Base-by-base conservation (phyloP, 2,888 invertebrate genomes). In the Drosophila neonasuta region DNA sequence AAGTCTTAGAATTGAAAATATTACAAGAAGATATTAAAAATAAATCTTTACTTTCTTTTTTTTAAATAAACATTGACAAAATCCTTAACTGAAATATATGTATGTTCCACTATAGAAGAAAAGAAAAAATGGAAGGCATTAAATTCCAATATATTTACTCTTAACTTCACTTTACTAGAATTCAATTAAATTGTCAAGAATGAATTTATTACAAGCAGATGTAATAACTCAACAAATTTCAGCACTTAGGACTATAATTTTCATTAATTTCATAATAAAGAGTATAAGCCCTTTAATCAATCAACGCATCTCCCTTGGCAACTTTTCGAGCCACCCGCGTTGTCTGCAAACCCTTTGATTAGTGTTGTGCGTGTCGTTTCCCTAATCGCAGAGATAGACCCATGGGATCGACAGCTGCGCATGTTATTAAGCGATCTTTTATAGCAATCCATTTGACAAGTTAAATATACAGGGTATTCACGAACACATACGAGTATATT, bases 381-480 rank as follows among this genome's bases (percentile, higher is more conserved):
- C 6, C 5, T 32, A 58, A 75, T 66, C 52, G 20, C 41, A 32
- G 36, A 48, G 46, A 20, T 41, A 49, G 10, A 20, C 42, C 45
- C 24, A 17, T 13, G 39, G 32, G 42, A 63, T 56, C 45, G 44
- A 62, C 41, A 58, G 64, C 41, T 39, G 30, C 17, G 39, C 42
- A 48, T 58, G 62, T 45, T 41, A 59, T 72, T 59, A 59, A 60
- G 34, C 50, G 17, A 57, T 60, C 48, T 70, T 52, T 63, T 50
- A 49, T 24, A 42, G 36, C 52, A 50, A 50, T 32, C 15, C 44
- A 68, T 59, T 75, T 71, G 61, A 76, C 55, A 71, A 54, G 29
- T 41, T 46, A 56, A 59, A 74, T 52, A 44, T 13, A n/a, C 44
- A 17, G 20, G 39, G 20, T 6, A n/a, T 39, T 10, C 10, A n/a